A percentile compares a stretch with the other conserved stretches of the same genome.
Conservation (phyloP, 2,888 invertebrate species). For the Melinaea marsaeus region DNA sequence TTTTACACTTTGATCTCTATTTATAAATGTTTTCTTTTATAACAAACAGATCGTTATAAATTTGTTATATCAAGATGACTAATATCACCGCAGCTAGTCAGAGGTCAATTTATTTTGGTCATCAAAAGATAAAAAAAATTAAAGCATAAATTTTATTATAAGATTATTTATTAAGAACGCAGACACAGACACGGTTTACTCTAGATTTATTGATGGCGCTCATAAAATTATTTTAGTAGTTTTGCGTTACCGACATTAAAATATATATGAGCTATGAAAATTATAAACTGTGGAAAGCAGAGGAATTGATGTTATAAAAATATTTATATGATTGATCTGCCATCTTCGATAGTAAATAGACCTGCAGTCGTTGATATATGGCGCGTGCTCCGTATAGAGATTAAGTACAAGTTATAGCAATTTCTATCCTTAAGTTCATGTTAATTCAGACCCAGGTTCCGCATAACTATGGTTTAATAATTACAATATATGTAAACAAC, state of each 20-base stretch:
- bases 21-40: no score
- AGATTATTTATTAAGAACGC: not conserved
- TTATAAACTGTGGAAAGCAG: no score
- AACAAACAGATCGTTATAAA: not conserved
- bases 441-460: not conserved
- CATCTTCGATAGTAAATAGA: not conserved
- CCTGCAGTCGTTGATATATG: not conserved
- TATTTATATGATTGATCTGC: no score
- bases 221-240: slow-evolving; percentile 1
- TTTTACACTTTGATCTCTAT: no score
- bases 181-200: not conserved
- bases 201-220: not conserved
- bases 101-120: slow-evolving; percentile 5
- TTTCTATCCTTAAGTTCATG: not conserved
- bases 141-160: not conserved
- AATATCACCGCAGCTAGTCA: not conserved
- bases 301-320: no score
- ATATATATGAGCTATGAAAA: not conserved
- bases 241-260: slow-evolving; percentile 4
- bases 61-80: not conserved
- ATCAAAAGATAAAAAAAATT: not conserved
- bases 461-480: not conserved
- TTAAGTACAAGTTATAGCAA: not conserved
- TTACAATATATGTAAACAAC: not conserved
- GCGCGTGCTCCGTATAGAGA: not conserved